Percentiles rank a stretch among this genome's conserved stretches.
Evolutionary conservation across 2,888 invertebrate genomes (phyloP).

Genomic region (Pheosia tremula): DNA sequence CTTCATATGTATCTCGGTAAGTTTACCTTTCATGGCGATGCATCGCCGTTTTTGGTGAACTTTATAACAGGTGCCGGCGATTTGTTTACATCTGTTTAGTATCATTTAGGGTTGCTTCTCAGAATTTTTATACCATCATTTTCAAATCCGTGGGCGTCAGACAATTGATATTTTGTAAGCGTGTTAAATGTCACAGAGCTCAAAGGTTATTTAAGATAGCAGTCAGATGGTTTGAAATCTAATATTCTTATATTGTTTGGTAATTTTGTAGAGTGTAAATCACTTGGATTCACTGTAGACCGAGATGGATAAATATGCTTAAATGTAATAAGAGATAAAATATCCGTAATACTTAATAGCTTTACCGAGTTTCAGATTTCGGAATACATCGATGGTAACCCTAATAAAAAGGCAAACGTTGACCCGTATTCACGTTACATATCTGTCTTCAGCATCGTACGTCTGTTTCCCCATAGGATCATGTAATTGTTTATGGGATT

Average conservation of each 20-base stretch:
- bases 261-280: neutral
- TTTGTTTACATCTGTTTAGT: conserved; percentile 29
- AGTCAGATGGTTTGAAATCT: neutral
- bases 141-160: conserved; percentile 4
- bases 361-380: neutral
- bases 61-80: conserved; percentile 36
- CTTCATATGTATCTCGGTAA: conserved; percentile 9
- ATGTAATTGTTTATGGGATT: conserved; percentile 39
- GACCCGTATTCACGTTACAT: conserved; percentile 50
- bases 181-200: conserved; percentile 1
- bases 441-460: conserved; percentile 56
- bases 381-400: neutral
- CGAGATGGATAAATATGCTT: too few species aligned
- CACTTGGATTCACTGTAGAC: neutral
- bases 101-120: conserved; percentile 29
- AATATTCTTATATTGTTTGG: conserved; percentile 4
- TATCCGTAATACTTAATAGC: neutral
- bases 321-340: neutral
- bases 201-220: conserved; percentile 2
- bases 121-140: neutral
- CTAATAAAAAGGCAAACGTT: conserved; percentile 30
- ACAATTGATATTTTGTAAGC: conserved; percentile 8
- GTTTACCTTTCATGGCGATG: conserved; percentile 28
- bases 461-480: conserved; percentile 27
- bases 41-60: conserved; percentile 36